A percentile compares a stretch with the other conserved stretches of the same genome.
Conservation (phyloP, 2,888 invertebrate genomes). For the Campoplex nolae region DNA sequence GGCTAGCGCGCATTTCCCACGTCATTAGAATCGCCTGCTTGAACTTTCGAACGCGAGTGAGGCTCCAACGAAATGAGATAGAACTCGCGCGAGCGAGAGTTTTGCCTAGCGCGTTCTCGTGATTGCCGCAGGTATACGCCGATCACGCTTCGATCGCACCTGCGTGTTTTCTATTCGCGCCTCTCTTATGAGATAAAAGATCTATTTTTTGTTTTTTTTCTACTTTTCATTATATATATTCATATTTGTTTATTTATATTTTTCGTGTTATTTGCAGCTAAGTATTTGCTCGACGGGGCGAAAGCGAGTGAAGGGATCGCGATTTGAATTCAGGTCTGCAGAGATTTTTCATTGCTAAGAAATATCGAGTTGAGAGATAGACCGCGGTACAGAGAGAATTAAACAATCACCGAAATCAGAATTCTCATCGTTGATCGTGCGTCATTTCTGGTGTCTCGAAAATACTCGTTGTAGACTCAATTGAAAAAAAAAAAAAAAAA, state of each 20-base stretch:
- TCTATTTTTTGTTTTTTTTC: background rate
- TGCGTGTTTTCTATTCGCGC: conserved; percentile 65
- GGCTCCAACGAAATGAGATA: conserved; percentile 60
- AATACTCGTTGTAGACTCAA: no score
- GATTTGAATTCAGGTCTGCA: background rate
- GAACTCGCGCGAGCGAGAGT: conserved; percentile 50
- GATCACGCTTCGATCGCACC: conserved; percentile 67
- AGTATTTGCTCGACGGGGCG: background rate
- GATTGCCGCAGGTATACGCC: conserved; percentile 70
- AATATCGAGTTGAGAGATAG: background rate
- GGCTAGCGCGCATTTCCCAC: conserved; percentile 74
- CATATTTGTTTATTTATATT: conserved; percentile 4
- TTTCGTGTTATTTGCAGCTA: background rate
- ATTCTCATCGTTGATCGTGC: background rate
- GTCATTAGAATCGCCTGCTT: conserved; percentile 75
- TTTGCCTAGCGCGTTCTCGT: conserved; percentile 65
- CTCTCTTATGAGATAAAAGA: conserved; percentile 18
- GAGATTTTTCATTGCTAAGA: background rate
- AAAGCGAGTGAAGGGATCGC: background rate
- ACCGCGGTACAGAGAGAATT: background rate
- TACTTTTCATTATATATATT: background rate
- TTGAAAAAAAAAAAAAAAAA: no score
- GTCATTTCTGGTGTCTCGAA: no score
- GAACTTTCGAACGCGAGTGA: conserved; percentile 73
- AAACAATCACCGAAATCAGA: background rate